Conservation (phyloP, 2,888 invertebrate species). For the Sarcophaga variegata region DNA sequence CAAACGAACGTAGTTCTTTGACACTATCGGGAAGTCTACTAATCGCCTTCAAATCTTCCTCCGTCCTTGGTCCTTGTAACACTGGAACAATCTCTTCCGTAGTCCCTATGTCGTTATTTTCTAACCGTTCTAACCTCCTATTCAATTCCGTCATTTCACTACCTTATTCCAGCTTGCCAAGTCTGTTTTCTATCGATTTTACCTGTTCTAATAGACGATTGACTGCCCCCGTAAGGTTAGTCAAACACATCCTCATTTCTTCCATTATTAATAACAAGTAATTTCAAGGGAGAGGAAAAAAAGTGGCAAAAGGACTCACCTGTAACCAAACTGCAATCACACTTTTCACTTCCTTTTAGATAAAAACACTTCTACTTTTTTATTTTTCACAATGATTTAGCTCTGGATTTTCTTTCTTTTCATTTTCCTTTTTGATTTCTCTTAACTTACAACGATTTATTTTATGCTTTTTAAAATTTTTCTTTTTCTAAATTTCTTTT, state of each 20-base stretch:
- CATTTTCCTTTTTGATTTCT: no score
- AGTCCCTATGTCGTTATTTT: neutral
- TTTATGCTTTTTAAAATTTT: no score
- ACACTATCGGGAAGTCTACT: conserved; percentile 14
- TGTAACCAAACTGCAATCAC: neutral
- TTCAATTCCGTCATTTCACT: neutral
- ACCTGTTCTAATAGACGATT: neutral
- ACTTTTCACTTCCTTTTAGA: neutral
- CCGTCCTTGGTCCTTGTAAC: neutral
- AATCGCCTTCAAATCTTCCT: neutral
- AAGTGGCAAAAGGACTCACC: neutral
- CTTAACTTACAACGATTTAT: no score
- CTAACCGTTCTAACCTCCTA: neutral
- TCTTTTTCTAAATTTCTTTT: no score
- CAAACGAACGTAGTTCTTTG: conserved; percentile 23
- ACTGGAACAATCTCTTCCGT: neutral
- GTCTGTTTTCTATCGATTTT: neutral
- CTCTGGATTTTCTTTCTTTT: no score
- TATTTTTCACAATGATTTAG: no score
- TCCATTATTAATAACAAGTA: neutral
- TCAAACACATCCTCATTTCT: conserved; percentile 1
- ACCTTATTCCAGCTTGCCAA: neutral
- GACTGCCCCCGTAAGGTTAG: conserved; percentile 2
- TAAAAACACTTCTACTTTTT: no score
- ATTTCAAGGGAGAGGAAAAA: no score